Evolutionary conservation across 2,888 invertebrate genomes (phyloP), one percentile per base, ranked within the genome.

Genomic region (Operophtera brumata): DNA sequence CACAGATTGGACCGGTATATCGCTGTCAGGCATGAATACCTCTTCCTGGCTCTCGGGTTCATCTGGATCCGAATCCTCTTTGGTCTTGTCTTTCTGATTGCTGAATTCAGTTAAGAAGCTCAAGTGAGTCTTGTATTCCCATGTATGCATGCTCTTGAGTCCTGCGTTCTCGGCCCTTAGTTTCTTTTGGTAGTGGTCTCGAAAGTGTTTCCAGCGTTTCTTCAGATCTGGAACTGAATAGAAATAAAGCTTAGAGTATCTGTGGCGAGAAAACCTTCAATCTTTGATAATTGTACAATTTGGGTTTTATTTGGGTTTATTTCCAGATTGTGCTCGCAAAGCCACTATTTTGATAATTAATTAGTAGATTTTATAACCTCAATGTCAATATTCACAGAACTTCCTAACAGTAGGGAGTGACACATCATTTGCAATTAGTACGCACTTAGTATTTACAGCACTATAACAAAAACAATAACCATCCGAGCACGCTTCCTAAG

Each of bases 131-230:
- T 45, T 53, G 51, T 57, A 44, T 40, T 54, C 59, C 63, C 63
- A 62, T 1, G 44, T 44, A 37, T 47, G 41, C 20, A 52, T 30
- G 10, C 40, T 47, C 13, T 35, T 41, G 10, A 40, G 40, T 6
- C 59, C 50, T 25, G 39, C 36, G 10, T 28, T 47, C 13, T 43
- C 44, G 7, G 42, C 36, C 7, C 44, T 43, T 5, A 52, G 42
- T 9, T 59, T 63, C 48, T 55, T 57, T 25, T 57, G 41, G 45
- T 42, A 63, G 35, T 61, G 59, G 34, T 59, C 57, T 0, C 61
- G 52, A 44, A 59, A 56, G 11, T 61, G 59, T 11, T 61, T 52
- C 61, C 63, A 57, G 6, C 61, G 61, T 35, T 51, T 52, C 25
- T 63, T 61, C 2, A 55, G 45, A 11, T 54, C 53, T 44, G 28